phyloP scores from a whole-genome alignment of 2,888 invertebrate species.

The Melolontha melolontha region DNA sequence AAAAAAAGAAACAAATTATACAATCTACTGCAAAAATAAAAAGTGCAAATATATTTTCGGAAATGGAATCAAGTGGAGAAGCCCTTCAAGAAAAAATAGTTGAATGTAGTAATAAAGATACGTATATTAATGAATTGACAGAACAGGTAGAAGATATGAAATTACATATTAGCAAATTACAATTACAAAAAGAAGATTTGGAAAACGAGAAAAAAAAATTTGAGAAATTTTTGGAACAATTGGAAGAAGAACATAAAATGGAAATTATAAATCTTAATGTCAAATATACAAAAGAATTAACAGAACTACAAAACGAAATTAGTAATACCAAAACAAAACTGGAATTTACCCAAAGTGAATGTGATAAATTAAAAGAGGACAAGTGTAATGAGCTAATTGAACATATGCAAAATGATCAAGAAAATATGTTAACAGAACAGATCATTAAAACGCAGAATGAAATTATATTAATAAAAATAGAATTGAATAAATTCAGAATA shows the following conservation, averaged over 20 bases:
- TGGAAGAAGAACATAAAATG: conserved; percentile 65
- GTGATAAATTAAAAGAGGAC: conserved; percentile 28
- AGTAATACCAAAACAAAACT: neutral
- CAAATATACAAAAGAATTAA: conserved; percentile 11
- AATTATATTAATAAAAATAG: conserved; percentile 46
- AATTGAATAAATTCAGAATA: conserved; percentile 61
- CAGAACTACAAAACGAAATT: neutral
- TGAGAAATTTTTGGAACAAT: conserved; percentile 56
- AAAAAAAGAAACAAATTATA: conserved; percentile 53
- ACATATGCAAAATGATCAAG: conserved; percentile 40
- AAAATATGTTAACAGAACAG: conserved; percentile 60
- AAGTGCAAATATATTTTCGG: conserved; percentile 25
- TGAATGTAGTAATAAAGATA: conserved; percentile 69
- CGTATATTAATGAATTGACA: conserved; percentile 66
- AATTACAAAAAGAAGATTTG: conserved; percentile 63
- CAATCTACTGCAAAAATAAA: conserved; percentile 41
- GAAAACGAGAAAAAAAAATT: conserved; percentile 62
- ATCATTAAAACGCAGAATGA: conserved; percentile 54
- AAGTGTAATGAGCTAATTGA: conserved; percentile 40
- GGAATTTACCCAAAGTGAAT: conserved; percentile 35
- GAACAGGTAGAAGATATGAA: conserved; percentile 68
- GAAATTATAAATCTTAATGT: conserved; percentile 47
- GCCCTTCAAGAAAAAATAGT: conserved; percentile 68
- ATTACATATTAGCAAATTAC: conserved; percentile 63
- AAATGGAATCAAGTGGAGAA: conserved; percentile 54